These are phyloP conservation scores for Synanthedon andrenaeformis DNA, from an alignment of 2,888 invertebrate species.

Conservation along the genomic window DNA sequence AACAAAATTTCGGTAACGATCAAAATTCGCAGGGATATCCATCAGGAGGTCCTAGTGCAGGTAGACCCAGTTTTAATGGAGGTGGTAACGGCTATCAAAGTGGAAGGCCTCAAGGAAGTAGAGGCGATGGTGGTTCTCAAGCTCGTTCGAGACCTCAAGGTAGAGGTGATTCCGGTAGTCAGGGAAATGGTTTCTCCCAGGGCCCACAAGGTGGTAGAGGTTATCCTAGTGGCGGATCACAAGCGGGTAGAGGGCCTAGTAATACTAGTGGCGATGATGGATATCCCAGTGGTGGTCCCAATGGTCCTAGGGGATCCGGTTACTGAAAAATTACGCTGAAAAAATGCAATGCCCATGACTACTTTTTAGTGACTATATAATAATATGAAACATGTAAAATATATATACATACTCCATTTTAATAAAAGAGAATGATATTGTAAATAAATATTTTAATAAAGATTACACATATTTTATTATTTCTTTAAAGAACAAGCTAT, in stretches of 20 bases:
- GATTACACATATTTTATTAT: neutral
- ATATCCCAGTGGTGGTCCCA: constrained; percentile 53
- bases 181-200: constrained; percentile 6
- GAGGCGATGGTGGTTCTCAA: neutral
- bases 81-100: constrained; percentile 9
- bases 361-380: neutral
- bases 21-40: neutral
- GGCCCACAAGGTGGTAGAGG: constrained; percentile 15
- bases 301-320: constrained; percentile 53
- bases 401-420: too few relatives aligned
- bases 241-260: constrained; percentile 4
- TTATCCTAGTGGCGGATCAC: constrained; percentile 1
- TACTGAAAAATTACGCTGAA: constrained; percentile 22
- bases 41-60: constrained; percentile 7
- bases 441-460: constrained; percentile 8
- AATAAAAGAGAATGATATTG: constrained; percentile 5
- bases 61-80: constrained; percentile 6
- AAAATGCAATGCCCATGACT: neutral
- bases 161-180: constrained; percentile 5
- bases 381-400: neutral
- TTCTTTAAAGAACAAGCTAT: neutral
- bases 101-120: constrained; percentile 5
- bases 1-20: neutral
- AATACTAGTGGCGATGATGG: constrained; percentile 30
- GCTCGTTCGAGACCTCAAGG: constrained; percentile 4